Evolutionary conservation across 2,888 invertebrate genomes (phyloP), one percentile per base, ranked within the genome.

Genomic region (Empis livida): DNA sequence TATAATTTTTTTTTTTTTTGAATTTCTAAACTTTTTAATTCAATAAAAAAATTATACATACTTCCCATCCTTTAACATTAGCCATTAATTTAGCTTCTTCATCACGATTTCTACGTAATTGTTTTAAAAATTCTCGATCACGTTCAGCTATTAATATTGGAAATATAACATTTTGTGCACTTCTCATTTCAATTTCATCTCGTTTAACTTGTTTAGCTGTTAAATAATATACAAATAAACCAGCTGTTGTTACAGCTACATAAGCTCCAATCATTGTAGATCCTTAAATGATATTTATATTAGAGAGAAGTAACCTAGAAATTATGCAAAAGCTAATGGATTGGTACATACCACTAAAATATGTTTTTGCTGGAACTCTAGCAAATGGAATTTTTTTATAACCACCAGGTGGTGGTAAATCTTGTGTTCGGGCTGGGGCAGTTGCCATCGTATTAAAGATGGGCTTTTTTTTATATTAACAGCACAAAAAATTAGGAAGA

Each of bases 361-460:
- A 80, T 51, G 72, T 68, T 68, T 76, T 84, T n/a, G 85, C 78
- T 31, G 85, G 84, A 42, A 84, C 67, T 59, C 90, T 75, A 56
- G 77, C 74, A 61, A 70, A 85, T 42, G 76, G 76, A 54, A 94
- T 84, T 16, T 84, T 77, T 54, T 78, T 75, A 67, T 93, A 96
- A 56, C 96, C 96, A 62, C 94, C 94, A 47, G 77, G 71, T 52
- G 96, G 96, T 61, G 96, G 95, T 78, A 96, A 75, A 72, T 96
- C 96, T 71, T 96, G 96, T 61, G 71, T 73, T 57, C 65, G 74
- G 41, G 69, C 55, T 47, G 70, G 55, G 48, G 59, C 53, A 52
- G 68, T 49, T 13, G 64, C 57, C 68, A 35, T 35, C n/a, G n/a
- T 35, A 35, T 5, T 32, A 35, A 35, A 27, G 23, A 27, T 6